Evolutionary conservation across 37 sponge, comb jelly and placozoan species (phyloP), one percentile per base, ranked within the genome.

Genomic region (Beroe forskalii): DNA sequence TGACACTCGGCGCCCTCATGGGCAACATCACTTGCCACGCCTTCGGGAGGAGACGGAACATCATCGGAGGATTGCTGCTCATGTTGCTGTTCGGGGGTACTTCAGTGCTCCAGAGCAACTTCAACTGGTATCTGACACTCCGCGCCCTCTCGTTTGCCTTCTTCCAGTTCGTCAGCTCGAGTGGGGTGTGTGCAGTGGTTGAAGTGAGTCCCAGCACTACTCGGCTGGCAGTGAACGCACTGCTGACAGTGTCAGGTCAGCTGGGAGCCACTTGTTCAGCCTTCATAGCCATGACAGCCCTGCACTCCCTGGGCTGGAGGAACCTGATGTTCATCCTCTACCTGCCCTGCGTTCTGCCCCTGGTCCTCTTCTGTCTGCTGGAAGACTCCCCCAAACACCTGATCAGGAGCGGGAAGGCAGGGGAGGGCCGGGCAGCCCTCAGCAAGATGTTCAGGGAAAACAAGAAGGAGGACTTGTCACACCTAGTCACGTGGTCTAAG

Each of bases 231-330:
- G 86, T 38, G 1, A 80, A 80, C 38, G 35, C 35, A 37, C 48
- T 44, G 0, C 86, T 80, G 55, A 38, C 55, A 22, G 86, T 80
- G 40, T 23, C 86, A n/a, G 86, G 86, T 28, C 86, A 80, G 55
- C 1, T 80, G n/a, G 86, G 86, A 28, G 86, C 86, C 8, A 80
- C 86, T 0, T 80, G 86, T 23, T 41, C 86, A 8, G 37, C 86
- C 9, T n/a, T 80, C 1, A 3, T 44, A 1, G 86, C 86, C 40
- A 80, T 80, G 44, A 33, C 20, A 1, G 14, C 22, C 23, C 44
- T 80, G 4, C 28, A 80, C 55, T 23, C 55, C 19, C 3, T 80
- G 30, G 55, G 86, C 4, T 80, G 86, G 86, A 80, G 86, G 30
- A 38, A 44, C 55, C 30, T 80, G 55, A 20, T 38, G 40, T 43